Conservation (phyloP, 1,140 invertebrate species). For the Idris sp. region DNA sequence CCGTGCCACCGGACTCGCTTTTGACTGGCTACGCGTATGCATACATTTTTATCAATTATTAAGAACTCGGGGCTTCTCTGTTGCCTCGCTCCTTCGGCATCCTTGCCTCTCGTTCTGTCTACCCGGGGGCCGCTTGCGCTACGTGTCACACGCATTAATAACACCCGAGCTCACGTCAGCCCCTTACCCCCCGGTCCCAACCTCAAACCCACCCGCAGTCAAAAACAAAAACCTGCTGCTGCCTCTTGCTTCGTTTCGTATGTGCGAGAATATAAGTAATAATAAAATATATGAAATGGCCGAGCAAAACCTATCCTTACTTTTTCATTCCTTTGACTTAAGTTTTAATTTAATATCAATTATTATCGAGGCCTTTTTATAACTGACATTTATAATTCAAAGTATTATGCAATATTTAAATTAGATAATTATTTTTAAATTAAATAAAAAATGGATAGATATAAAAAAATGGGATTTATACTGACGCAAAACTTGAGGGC, state of each 20-base stretch:
- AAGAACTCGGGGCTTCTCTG: constrained; percentile 70
- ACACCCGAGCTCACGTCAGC: constrained; percentile 71
- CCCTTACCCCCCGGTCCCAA: no score
- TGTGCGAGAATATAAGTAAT: constrained; percentile 68
- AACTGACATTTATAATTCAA: no score
- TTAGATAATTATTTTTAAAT: no score
- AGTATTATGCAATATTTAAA: no score
- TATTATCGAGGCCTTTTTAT: constrained; percentile 23
- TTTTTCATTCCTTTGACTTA: constrained; percentile 35
- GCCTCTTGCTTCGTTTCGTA: constrained; percentile 35
- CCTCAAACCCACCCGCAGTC: no score
- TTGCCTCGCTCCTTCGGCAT: constrained; percentile 45
- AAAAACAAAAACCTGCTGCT: no score
- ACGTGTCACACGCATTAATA: constrained; percentile 75
- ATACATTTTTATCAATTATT: constrained; percentile 79
- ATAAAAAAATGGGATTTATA: no score
- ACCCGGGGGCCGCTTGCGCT: constrained; percentile 41
- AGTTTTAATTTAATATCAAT: constrained; percentile 32
- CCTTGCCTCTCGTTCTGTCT: constrained; percentile 48
- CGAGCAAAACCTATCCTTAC: constrained; percentile 44
- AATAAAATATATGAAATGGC: constrained; percentile 73
- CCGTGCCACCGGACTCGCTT: constrained; percentile 59
- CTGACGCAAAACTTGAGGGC: no score
- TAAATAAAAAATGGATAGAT: no score
- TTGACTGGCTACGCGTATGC: constrained; percentile 69